Conservation (phyloP, 1,140 invertebrate species). For the honey bee (Apis mellifera) region Amel_HAv3.1 CM009941.2:14164001-14164500, state of each 20-base stretch:
- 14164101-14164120: no score
- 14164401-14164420: conserved; percentile 34
- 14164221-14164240: neutral
- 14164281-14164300: conserved; percentile 19
- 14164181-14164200: neutral
- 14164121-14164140: rapidly evolving
- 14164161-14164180: no score
- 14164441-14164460: conserved; percentile 9
- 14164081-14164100: no score
- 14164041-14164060: no score
- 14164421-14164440: conserved; percentile 36
- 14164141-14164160: no score
- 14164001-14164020: no score
- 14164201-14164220: neutral
- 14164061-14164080: no score
- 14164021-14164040: no score
- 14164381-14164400: conserved; percentile 37
- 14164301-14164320: conserved; percentile 63
- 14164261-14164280: conserved; percentile 17
- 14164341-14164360: conserved; percentile 69
- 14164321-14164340: conserved; percentile 73
- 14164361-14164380: conserved; percentile 68
- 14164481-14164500: neutral
- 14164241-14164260: neutral
- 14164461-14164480: neutral